Evolutionary conservation across 2,113 vertebrate genomes (phyloP).

Genomic region (Melanerpes aurifrons): DNA sequence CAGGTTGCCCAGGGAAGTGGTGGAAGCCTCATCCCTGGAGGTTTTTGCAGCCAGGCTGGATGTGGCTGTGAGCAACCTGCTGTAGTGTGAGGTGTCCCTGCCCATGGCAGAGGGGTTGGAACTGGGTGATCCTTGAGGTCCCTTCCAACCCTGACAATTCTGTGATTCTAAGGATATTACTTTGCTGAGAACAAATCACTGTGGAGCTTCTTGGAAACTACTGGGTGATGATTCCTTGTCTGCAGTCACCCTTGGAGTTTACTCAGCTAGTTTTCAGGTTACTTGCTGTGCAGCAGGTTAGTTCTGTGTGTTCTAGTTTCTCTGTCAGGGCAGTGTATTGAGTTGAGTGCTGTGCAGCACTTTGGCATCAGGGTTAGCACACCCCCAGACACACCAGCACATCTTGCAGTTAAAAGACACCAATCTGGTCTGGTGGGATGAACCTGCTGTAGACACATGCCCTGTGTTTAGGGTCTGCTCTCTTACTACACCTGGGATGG

Average conservation of each 20-base stretch:
- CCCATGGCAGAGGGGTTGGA: no score
- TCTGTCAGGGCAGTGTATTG: fast-evolving
- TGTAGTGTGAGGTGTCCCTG: no score
- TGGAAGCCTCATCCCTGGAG: no score
- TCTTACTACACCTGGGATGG: not conserved
- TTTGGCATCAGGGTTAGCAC: fast-evolving
- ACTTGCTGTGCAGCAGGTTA: not conserved
- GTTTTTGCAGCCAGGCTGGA: no score
- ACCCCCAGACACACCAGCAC: not conserved
- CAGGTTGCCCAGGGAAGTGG: no score
- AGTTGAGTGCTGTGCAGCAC: not conserved
- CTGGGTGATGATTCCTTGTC: not conserved
- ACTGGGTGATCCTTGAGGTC: no score
- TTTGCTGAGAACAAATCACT: not conserved
- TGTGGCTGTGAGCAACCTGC: no score
- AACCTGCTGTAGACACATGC: not conserved
- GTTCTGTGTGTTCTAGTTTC: not conserved
- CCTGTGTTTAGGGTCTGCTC: not conserved
- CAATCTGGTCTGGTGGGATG: not conserved
- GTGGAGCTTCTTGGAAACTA: not conserved
- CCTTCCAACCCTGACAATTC: no score
- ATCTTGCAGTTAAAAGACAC: not conserved
- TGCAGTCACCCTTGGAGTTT: not conserved
- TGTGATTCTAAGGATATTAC: not conserved
- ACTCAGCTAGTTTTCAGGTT: fast-evolving